Evolutionary conservation across 2,888 invertebrate species (phyloP).

Genomic region (Petrophora chlorosata): DNA sequence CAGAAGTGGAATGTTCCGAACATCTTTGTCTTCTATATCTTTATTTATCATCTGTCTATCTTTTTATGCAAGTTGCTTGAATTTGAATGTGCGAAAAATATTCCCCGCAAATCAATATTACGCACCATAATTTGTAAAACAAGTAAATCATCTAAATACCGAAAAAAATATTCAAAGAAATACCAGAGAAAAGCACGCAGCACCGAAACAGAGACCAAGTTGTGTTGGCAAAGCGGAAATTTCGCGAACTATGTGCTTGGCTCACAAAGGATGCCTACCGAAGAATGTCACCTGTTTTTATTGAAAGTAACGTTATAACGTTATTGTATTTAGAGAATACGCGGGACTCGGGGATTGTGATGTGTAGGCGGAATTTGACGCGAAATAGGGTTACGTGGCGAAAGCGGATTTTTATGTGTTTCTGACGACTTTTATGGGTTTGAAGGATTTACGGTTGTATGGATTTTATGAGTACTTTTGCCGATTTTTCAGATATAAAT

Average conservation of each 20-base stretch:
- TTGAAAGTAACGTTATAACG: constrained; percentile 28
- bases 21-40: too few species aligned
- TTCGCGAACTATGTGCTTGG: constrained; percentile 51
- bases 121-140: too few species aligned
- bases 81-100: too few species aligned
- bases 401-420: constrained; percentile 23
- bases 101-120: too few species aligned
- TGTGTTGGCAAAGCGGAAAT: constrained; percentile 42
- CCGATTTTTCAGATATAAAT: too few species aligned
- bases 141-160: too few species aligned
- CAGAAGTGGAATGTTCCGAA: too few species aligned
- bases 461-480: constrained; percentile 15
- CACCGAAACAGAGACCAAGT: constrained; percentile 12
- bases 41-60: too few species aligned
- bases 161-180: constrained; percentile 28
- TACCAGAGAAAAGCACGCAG: constrained; percentile 19
- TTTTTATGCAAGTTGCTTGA: too few species aligned
- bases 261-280: constrained; percentile 46
- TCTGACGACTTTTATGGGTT: constrained; percentile 25
- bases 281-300: constrained; percentile 49
- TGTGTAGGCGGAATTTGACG: constrained; percentile 16
- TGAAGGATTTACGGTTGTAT: constrained; percentile 17
- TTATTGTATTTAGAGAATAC: constrained; percentile 22
- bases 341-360: constrained; percentile 13
- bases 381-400: constrained; percentile 9